Base-by-base conservation (phyloP, 2,113 vertebrate genomes). In the Illadopsis cleaveri region DNA sequence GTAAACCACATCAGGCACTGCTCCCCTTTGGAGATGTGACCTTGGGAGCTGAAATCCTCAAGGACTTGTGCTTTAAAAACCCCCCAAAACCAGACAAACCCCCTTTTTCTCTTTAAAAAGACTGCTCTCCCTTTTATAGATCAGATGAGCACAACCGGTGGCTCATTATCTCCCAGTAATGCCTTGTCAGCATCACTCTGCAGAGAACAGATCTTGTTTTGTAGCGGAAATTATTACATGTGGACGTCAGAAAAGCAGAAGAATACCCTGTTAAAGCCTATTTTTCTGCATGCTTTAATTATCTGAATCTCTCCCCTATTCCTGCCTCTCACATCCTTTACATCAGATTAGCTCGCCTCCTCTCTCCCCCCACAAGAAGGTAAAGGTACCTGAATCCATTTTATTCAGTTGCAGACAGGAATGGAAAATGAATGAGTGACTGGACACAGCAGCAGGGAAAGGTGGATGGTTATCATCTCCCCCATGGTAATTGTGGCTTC, bases 161-260 rank as follows among this genome's bases (percentile, higher is more conserved):
- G 92, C 92, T 97, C 86, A 76, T 95, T 89, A 95, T 92, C 72
- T 89, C 76, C 69, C 82, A 79, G 88, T 85, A 93, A n/a, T 91
- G 94, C 90, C 83, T 79, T n/a, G 94, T 95, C 94, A 95, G 96
- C 95, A 95, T 69, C 77, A 8, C 83, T 91, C 57, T 80, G 90
- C 50, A 86, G 78, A 85, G 73, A 91, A 61, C 54, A 60, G 82
- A 70, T 50, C 54, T 51, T 66, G 66, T 87, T 91, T 69, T 44
- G 37, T 87, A 73, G 75, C 31, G 9, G 96, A 89, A 93, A 76
- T 86, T 60, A 80, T 92, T 82, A 35, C 58, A 56, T 10, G 61
- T 75, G 88, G 78, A 86, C 5, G 4, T 89, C 88, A 89, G 22
- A 57, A 83, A 80, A 88, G 71, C 81, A 86, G 90, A 87, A 86